These are phyloP conservation scores for Bergia puertoricense DNA, from an alignment of 92 coral and sea anemone genomes.

Conservation along the genomic window DNA sequence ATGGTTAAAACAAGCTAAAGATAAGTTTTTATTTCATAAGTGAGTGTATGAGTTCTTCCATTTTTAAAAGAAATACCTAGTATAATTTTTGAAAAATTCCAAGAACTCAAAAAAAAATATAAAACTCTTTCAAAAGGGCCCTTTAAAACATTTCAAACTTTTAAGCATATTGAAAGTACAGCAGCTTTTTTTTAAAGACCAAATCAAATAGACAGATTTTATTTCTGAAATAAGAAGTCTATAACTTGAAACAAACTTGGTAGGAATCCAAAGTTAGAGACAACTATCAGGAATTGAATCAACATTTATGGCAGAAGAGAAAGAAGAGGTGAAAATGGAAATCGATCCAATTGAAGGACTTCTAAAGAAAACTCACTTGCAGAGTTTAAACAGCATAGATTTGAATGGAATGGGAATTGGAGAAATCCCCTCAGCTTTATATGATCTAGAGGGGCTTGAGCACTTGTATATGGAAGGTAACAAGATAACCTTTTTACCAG, in stretches of 20 bases:
- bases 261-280: not conserved
- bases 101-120: not conserved
- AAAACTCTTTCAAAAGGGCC: not conserved
- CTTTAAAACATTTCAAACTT: not conserved
- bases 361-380: slow-evolving; percentile 25
- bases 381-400: slow-evolving; percentile 46
- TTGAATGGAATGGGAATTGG: slow-evolving; percentile 47
- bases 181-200: too few relatives aligned
- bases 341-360: slow-evolving; percentile 21
- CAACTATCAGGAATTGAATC: not conserved
- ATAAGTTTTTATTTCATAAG: too few relatives aligned
- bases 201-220: too few relatives aligned
- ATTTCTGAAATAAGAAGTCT: not conserved
- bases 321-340: not conserved
- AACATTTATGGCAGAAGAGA: not conserved
- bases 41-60: not conserved
- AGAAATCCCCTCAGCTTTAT: slow-evolving; percentile 54
- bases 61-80: not conserved
- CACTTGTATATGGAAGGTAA: slow-evolving; percentile 69
- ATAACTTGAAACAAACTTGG: not conserved
- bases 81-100: too few relatives aligned
- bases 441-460: slow-evolving; percentile 47
- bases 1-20: not conserved
- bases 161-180: too few relatives aligned
- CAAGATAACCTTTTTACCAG: slow-evolving; percentile 55